phyloP scores from a whole-genome alignment of 2,888 invertebrate species.

The Sarcophaga subvicina region DNA sequence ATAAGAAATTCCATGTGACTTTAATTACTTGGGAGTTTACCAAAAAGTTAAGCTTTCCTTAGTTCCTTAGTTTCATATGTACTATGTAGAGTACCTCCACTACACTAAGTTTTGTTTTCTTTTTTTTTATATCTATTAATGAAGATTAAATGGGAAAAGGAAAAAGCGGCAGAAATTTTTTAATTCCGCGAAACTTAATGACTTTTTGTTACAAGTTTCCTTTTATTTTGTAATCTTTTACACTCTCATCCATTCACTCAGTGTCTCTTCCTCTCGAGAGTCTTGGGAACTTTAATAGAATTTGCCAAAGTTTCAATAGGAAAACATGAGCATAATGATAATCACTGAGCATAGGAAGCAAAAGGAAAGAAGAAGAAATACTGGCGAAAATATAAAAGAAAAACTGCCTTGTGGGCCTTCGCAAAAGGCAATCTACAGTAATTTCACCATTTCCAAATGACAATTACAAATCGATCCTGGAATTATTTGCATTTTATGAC shows the following conservation, averaged over 20 bases:
- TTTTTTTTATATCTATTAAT: constrained; percentile 52
- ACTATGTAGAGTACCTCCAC: too few species aligned
- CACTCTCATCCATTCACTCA: constrained; percentile 31
- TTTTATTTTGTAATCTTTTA: constrained; percentile 68
- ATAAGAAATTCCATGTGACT: too few species aligned
- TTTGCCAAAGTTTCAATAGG: constrained; percentile 77
- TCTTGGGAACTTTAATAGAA: constrained; percentile 71
- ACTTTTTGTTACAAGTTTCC: constrained; percentile 81
- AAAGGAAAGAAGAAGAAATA: too few species aligned
- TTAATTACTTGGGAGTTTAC: too few species aligned
- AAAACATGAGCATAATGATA: constrained; percentile 71
- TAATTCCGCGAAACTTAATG: constrained; percentile 80
- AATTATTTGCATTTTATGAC: neutral
- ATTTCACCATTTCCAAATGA: constrained; percentile 12
- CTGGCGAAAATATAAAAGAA: neutral
- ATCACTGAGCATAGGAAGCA: constrained; percentile 23
- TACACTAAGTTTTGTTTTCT: neutral
- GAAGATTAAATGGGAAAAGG: constrained; percentile 20
- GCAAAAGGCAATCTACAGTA: neutral
- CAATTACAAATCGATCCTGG: neutral
- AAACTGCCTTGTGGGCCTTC: constrained; percentile 68
- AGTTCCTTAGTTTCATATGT: too few species aligned
- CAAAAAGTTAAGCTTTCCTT: too few species aligned
- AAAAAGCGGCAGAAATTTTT: constrained; percentile 63
- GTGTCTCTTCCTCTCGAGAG: constrained; percentile 30